Conservation (phyloP, 2,113 vertebrate species). For the Peromyscus polionotus region DNA sequence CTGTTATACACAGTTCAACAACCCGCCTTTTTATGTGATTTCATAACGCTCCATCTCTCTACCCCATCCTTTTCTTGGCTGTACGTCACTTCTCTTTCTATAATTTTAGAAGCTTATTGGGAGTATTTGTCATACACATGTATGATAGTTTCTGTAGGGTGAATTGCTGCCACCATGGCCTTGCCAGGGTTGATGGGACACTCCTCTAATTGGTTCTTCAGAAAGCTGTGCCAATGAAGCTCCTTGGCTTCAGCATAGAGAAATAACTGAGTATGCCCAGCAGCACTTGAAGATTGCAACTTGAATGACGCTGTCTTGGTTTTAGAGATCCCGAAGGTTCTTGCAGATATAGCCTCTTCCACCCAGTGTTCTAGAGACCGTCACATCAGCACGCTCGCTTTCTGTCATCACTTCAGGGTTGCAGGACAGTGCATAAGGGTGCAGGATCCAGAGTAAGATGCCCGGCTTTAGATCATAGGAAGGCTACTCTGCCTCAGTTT, state of each 20-base stretch:
- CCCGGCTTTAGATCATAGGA: neutral
- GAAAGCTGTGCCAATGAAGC: neutral
- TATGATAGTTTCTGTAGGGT: neutral
- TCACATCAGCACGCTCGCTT: neutral
- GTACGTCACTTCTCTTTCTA: neutral
- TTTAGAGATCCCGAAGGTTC: neutral
- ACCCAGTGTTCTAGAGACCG: neutral
- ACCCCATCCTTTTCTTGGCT: neutral
- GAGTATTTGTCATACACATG: neutral
- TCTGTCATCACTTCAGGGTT: neutral
- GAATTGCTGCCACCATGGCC: too few relatives aligned
- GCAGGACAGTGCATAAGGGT: neutral
- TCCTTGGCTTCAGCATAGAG: neutral
- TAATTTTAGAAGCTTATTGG: neutral
- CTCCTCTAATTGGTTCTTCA: neutral
- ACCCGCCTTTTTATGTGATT: neutral
- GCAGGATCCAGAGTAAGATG: neutral
- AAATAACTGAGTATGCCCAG: neutral
- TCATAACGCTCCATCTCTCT: neutral
- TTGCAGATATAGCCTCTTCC: neutral
- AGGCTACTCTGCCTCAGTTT: neutral
- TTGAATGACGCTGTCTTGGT: neutral
- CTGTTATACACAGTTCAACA: neutral
- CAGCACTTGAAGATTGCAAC: neutral
- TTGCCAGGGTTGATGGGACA: neutral